A percentile compares a stretch with the other conserved stretches of the same genome.
phyloP scores from a whole-genome alignment of 2,113 vertebrate genomes.

The Columba livia region DNA sequence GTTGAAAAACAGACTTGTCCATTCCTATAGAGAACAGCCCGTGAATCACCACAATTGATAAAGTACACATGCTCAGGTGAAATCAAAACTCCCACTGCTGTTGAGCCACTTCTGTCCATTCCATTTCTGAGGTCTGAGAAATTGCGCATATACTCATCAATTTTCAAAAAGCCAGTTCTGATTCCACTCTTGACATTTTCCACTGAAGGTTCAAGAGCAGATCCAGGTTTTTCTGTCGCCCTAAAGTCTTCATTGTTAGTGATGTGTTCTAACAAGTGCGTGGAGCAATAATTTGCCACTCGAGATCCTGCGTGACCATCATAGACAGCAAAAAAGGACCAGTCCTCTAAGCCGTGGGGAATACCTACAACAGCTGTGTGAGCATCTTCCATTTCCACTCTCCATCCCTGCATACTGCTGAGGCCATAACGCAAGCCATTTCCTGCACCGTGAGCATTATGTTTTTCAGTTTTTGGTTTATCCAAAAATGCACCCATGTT shows the following conservation, averaged over 20 bases:
- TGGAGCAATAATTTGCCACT: slow-evolving; percentile 96
- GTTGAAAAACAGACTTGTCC: slow-evolving; percentile 96
- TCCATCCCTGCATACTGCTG: slow-evolving; percentile 99
- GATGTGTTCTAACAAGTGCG: slow-evolving; percentile 96
- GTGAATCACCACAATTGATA: slow-evolving; percentile 98
- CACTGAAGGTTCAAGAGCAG: slow-evolving; percentile 82
- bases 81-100: slow-evolving; percentile 92
- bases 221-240: slow-evolving; percentile 74
- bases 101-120: slow-evolving; percentile 97
- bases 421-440: slow-evolving; percentile 93
- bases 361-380: slow-evolving; percentile 95
- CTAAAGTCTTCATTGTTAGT: slow-evolving; percentile 90
- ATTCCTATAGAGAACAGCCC: slow-evolving; percentile 91
- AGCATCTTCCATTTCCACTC: slow-evolving; percentile 99
- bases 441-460: slow-evolving; percentile 91
- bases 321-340: slow-evolving; percentile 98
- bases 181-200: slow-evolving; percentile 94
- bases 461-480: slow-evolving; percentile 99
- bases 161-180: slow-evolving; percentile 95
- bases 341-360: slow-evolving; percentile 91
- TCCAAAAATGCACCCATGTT: slow-evolving; percentile 99
- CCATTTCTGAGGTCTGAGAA: slow-evolving; percentile 97
- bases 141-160: slow-evolving; percentile 98
- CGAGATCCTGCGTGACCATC: slow-evolving; percentile 97
- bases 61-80: slow-evolving; percentile 95